These are phyloP conservation scores for Labeo catla DNA, from an alignment of 2,113 vertebrate genomes.

Conservation along the genomic window DNA sequence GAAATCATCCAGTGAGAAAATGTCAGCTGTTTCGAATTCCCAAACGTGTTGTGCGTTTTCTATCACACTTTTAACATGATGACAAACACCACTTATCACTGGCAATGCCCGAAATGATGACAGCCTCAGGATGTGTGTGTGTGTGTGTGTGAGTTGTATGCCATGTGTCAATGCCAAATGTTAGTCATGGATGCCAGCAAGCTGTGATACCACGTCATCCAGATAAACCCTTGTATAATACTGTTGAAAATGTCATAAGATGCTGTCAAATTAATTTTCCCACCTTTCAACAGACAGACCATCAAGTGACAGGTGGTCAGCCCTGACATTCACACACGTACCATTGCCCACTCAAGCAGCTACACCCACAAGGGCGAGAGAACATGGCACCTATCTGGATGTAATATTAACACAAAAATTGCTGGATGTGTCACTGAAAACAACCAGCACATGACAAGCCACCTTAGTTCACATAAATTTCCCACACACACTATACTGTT, in stretches of 20 bases:
- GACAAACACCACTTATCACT: slow-evolving; percentile 30
- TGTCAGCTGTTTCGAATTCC: not conserved
- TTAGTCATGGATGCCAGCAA: slow-evolving; percentile 33
- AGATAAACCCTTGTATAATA: slow-evolving; percentile 26
- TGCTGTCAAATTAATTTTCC: slow-evolving; percentile 18
- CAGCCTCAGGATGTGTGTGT: slow-evolving; percentile 2
- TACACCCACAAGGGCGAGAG: not conserved
- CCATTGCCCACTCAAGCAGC: slow-evolving; percentile 17
- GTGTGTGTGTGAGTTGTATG: slow-evolving; percentile 30
- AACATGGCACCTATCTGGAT: slow-evolving; percentile 16
- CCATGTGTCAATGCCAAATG: slow-evolving; percentile 40
- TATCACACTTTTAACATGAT: slow-evolving; percentile 32
- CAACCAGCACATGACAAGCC: not conserved
- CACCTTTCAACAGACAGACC: slow-evolving; percentile 26
- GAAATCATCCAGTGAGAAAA: slow-evolving; percentile 1
- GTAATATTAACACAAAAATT: not conserved
- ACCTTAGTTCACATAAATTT: not conserved
- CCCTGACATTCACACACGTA: slow-evolving; percentile 8
- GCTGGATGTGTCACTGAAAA: not conserved
- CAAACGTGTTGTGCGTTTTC: not conserved
- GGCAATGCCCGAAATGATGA: not conserved
- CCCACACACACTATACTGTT: not conserved
- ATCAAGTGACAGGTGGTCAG: slow-evolving; percentile 34
- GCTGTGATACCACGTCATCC: slow-evolving; percentile 45
- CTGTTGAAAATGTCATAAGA: slow-evolving; percentile 49